Evolutionary conservation across 2,113 vertebrate genomes (phyloP).

Genomic region (Dromas ardeola): DNA sequence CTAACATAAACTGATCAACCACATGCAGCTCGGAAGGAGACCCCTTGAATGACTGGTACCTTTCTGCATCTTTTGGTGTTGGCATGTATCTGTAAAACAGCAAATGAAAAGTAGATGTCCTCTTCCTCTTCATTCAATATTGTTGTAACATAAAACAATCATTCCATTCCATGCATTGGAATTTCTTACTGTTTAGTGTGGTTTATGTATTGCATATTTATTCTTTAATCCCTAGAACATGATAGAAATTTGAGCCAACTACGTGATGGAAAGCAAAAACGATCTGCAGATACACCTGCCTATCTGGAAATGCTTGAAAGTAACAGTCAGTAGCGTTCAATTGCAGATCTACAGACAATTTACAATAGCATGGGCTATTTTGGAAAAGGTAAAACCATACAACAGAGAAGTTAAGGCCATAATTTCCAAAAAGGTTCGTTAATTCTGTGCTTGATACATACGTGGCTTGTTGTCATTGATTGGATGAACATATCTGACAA

Average conservation of each 20-base stretch:
- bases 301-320: background rate
- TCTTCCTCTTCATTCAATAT: background rate
- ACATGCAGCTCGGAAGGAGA: conserved; percentile 80
- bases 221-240: background rate
- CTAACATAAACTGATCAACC: conserved; percentile 90
- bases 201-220: rapidly evolving
- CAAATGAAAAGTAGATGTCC: background rate
- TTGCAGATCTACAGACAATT: background rate
- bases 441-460: background rate
- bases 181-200: background rate
- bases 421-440: background rate
- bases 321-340: background rate
- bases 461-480: background rate
- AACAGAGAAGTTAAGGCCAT: background rate
- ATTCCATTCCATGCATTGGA: background rate
- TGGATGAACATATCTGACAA: background rate
- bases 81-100: conserved; percentile 81
- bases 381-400: background rate
- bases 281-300: background rate
- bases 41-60: conserved; percentile 81
- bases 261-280: background rate
- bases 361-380: background rate
- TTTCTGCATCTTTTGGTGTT: conserved; percentile 83
- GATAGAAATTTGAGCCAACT: background rate
- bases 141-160: background rate